Conservation (phyloP, 2,113 vertebrate genomes). For the Noturus placidus region DNA sequence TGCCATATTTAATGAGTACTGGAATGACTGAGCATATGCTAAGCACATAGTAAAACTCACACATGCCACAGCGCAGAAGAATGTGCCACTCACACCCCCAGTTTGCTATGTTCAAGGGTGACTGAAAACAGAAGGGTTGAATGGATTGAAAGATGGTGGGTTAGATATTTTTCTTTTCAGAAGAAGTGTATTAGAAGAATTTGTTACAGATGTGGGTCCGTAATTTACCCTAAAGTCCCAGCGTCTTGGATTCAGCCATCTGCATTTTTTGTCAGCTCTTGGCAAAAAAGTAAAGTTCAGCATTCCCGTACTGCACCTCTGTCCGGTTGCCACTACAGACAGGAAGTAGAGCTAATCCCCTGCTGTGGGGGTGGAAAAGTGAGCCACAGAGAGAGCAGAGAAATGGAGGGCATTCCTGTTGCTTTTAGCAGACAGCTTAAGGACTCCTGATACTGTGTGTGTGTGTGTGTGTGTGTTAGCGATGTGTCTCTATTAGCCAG, state of each 20-base stretch:
- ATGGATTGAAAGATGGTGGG: background rate
- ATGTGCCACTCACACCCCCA: background rate
- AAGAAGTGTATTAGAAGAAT: constrained; percentile 17
- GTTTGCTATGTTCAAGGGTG: background rate
- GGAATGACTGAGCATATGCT: background rate
- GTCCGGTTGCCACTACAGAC: constrained; percentile 11
- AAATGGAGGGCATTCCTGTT: constrained; percentile 63
- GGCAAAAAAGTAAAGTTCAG: constrained; percentile 16
- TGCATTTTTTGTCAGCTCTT: constrained; percentile 12
- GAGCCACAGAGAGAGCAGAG: constrained; percentile 1
- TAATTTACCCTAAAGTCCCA: background rate
- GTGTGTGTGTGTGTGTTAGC: no score
- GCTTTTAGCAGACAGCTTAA: constrained; percentile 62
- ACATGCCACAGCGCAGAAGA: background rate
- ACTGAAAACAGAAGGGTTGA: background rate
- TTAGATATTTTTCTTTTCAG: background rate
- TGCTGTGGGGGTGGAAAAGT: constrained; percentile 11
- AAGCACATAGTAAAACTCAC: background rate
- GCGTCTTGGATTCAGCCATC: background rate
- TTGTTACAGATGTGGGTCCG: background rate
- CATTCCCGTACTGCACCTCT: constrained; percentile 37
- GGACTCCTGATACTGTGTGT: constrained; percentile 30
- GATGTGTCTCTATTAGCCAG: no score
- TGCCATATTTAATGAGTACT: background rate
- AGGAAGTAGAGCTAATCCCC: constrained; percentile 38